Evolutionary conservation across 2,888 invertebrate species (phyloP).

Genomic region (Meiosimyza platycephala): DNA sequence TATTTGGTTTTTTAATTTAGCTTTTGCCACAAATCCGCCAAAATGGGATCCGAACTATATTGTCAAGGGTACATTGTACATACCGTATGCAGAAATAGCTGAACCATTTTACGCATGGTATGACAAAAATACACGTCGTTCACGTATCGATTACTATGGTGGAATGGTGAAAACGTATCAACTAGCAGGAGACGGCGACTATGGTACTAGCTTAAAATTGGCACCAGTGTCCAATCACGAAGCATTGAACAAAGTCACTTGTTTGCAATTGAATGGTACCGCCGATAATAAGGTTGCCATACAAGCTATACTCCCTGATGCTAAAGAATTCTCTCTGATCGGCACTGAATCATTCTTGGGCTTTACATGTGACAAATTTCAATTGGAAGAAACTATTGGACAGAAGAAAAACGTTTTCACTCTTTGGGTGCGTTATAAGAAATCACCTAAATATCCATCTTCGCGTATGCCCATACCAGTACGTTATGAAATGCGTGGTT

Average conservation of each 20-base stretch:
- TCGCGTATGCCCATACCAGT: conserved; percentile 76
- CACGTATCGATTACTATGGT: conserved; percentile 95
- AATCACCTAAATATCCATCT: conserved; percentile 68
- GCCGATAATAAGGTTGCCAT: conserved; percentile 71
- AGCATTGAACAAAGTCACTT: conserved; percentile 78
- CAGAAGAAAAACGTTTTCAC: conserved; percentile 89
- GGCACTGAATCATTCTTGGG: conserved; percentile 80
- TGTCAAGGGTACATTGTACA: conserved; percentile 81
- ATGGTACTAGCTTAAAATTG: conserved; percentile 82
- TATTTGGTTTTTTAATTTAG: conserved; percentile 41
- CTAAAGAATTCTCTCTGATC: conserved; percentile 77
- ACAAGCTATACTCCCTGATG: conserved; percentile 86
- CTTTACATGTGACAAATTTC: conserved; percentile 82
- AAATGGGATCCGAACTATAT: conserved; percentile 80
- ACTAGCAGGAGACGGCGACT: conserved; percentile 72
- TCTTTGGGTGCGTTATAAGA: conserved; percentile 85
- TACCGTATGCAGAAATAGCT: conserved; percentile 93
- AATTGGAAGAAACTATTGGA: conserved; percentile 75
- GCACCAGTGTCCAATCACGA: conserved; percentile 86
- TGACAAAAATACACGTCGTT: conserved; percentile 79
- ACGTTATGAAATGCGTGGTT: conserved; percentile 94
- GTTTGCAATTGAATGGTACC: conserved; percentile 87
- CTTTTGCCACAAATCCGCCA: conserved; percentile 68
- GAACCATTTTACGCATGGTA: conserved; percentile 94
- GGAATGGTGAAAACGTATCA: conserved; percentile 95